Conservation (phyloP, 2,797 vertebrate genomes). For the Semotilus atromaculatus region DNA sequence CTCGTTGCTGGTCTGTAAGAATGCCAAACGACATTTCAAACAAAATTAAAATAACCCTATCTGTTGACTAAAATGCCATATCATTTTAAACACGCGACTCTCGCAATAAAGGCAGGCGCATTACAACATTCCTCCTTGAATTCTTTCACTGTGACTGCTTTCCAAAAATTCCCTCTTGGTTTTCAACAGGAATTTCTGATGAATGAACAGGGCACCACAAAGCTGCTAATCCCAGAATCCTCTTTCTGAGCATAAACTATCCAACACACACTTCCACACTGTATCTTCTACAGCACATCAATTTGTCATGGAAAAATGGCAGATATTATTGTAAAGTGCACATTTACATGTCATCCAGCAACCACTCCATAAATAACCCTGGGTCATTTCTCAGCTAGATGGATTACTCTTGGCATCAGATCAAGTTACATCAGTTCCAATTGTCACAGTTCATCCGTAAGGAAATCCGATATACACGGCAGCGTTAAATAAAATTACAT, state of each 20-base stretch:
- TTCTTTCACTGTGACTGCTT: slow-evolving; percentile 34
- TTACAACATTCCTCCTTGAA: slow-evolving; percentile 43
- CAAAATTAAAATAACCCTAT: slow-evolving; percentile 30
- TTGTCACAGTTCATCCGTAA: slow-evolving; percentile 23
- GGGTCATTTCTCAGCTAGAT: slow-evolving; percentile 17
- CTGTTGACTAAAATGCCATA: slow-evolving; percentile 22
- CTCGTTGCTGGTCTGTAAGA: neutral
- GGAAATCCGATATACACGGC: slow-evolving; percentile 20
- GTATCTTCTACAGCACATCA: slow-evolving; percentile 13
- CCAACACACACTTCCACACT: slow-evolving; percentile 11
- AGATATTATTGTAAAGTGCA: slow-evolving; percentile 20
- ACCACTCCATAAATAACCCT: slow-evolving; percentile 27
- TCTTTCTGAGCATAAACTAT: slow-evolving; percentile 23
- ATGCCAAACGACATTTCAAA: neutral
- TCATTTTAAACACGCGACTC: slow-evolving; percentile 12
- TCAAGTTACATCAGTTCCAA: slow-evolving; percentile 14
- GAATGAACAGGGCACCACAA: slow-evolving; percentile 41
- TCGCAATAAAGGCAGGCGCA: neutral
- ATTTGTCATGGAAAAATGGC: slow-evolving; percentile 13
- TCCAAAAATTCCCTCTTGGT: slow-evolving; percentile 45
- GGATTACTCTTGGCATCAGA: slow-evolving; percentile 33
- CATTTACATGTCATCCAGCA: slow-evolving; percentile 32
- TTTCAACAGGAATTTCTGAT: slow-evolving; percentile 44
- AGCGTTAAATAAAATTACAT: slow-evolving; percentile 30
- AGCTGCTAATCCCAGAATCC: slow-evolving; percentile 39